A percentile compares a stretch with the other conserved stretches of the same genome.
Conservation (phyloP, 2,888 invertebrate genomes). For the Thysanoteuthis rhombus region DNA sequence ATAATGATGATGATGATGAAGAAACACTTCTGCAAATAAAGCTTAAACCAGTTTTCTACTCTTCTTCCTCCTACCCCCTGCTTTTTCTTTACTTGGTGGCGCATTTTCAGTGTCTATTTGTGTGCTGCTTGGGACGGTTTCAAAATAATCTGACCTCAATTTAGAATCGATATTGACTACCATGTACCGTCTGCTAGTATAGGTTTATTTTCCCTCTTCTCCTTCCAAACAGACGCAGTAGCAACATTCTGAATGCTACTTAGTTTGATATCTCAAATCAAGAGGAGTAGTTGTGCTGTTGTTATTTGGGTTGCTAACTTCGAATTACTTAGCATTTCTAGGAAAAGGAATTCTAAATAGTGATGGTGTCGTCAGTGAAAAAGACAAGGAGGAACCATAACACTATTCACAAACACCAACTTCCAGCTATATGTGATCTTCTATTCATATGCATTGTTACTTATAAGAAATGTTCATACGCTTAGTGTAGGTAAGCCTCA, state of each 20-base stretch:
- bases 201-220: not conserved
- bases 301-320: not conserved
- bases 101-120: not conserved
- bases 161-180: not conserved
- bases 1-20: not conserved
- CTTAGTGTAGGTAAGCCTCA: too few species aligned
- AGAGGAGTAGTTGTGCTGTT: not conserved
- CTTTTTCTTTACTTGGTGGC: not conserved
- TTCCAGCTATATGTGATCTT: too few species aligned
- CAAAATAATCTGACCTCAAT: constrained; percentile 12
- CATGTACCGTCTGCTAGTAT: constrained; percentile 12
- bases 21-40: not conserved
- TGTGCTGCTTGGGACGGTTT: not conserved
- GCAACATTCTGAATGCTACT: not conserved
- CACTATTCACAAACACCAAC: not conserved
- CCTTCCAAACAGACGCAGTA: not conserved
- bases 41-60: not conserved
- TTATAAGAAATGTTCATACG: too few species aligned
- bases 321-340: not conserved
- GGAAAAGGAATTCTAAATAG: not conserved
- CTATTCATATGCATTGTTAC: too few species aligned
- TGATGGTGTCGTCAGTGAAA: not conserved
- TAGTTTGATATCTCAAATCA: not conserved
- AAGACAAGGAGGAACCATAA: not conserved
- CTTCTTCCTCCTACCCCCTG: not conserved